phyloP scores from a whole-genome alignment of 2,113 vertebrate genomes.

The Trematomus loennbergii region DNA sequence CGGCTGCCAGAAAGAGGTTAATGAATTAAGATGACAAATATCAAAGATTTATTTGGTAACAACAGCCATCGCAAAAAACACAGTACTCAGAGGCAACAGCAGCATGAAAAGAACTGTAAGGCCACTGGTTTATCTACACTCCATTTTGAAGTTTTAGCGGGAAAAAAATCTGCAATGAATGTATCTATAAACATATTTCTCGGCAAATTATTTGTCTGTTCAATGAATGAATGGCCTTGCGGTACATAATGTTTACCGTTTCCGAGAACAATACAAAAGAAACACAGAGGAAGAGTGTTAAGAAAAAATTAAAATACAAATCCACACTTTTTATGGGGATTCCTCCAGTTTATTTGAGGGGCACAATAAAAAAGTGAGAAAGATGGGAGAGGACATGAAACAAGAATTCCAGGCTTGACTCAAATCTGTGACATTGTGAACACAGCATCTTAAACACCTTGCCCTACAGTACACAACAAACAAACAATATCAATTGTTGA shows the following conservation, averaged over 20 bases:
- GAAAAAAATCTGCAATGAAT: not conserved
- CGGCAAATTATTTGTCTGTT: not conserved
- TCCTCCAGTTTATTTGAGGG: too few relatives aligned
- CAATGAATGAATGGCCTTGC: not conserved
- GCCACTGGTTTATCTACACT: not conserved
- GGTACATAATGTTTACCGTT: not conserved
- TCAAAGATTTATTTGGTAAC: not conserved
- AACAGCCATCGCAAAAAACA: constrained; percentile 17
- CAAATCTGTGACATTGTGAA: not conserved
- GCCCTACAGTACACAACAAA: not conserved
- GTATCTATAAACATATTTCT: not conserved
- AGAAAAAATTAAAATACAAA: not conserved
- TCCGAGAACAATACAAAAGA: not conserved
- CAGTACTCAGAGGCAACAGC: not conserved
- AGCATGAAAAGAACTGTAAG: constrained; percentile 10
- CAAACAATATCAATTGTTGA: not conserved
- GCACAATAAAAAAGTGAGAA: not conserved
- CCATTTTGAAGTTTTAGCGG: not conserved
- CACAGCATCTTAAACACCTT: not conserved
- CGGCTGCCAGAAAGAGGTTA: constrained; percentile 72
- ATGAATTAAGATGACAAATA: constrained; percentile 23
- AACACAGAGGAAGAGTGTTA: not conserved
- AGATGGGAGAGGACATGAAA: not conserved
- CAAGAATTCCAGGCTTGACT: not conserved
- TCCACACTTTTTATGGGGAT: too few relatives aligned